Evolutionary conservation across 2,797 vertebrate genomes (phyloP).

Genomic region (Ambastaia sidthimunki): DNA sequence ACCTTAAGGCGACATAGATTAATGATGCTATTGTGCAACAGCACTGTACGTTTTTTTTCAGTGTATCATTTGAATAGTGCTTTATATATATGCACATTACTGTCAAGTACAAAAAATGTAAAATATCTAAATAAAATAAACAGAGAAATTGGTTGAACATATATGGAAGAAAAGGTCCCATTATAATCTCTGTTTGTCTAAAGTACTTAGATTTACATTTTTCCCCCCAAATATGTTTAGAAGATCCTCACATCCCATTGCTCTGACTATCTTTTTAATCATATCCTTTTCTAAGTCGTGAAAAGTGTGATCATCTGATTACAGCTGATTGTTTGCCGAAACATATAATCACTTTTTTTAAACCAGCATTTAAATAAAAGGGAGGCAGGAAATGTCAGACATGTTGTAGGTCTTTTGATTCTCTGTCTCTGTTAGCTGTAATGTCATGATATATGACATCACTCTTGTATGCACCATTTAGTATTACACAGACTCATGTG

Average conservation of each 20-base stretch:
- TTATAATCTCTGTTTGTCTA: no score
- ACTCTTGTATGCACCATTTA: no score
- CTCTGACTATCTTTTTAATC: not conserved
- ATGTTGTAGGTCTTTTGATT: not conserved
- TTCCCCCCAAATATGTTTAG: not conserved
- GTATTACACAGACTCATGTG: no score
- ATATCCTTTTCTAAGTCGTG: not conserved
- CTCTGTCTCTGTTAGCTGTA: constrained; percentile 41
- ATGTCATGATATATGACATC: constrained; percentile 62
- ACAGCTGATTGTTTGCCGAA: not conserved
- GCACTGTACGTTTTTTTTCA: not conserved
- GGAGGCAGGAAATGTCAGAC: constrained; percentile 31
- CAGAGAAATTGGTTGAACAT: no score
- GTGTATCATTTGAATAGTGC: not conserved
- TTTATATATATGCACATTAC: not conserved
- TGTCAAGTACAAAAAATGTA: not conserved
- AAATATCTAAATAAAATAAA: not conserved
- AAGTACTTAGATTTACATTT: no score
- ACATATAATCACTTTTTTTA: not conserved
- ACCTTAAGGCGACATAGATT: constrained; percentile 15
- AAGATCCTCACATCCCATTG: not conserved
- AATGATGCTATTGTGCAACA: not conserved
- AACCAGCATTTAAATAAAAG: not conserved
- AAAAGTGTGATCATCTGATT: constrained; percentile 6
- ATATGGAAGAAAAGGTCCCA: no score